Conservation (phyloP, 2,888 invertebrate species). For the Scotopteryx bipunctaria region DNA sequence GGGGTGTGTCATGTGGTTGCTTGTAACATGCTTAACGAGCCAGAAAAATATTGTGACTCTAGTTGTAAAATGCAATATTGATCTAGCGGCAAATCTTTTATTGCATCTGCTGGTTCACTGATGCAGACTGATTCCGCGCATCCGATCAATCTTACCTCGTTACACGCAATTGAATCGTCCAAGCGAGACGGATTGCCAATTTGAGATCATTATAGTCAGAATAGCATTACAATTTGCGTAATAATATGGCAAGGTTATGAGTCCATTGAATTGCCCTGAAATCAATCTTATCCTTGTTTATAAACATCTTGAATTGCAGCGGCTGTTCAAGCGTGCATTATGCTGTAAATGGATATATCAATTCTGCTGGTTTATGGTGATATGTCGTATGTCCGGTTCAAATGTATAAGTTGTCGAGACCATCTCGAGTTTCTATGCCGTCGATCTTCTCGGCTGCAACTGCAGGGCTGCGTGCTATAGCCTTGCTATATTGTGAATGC, state of each 20-base stretch:
- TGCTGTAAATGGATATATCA: conserved; percentile 26
- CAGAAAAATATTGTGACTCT: conserved; percentile 49
- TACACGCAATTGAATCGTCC: conserved; percentile 60
- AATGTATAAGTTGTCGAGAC: conserved; percentile 24
- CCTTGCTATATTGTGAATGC: conserved; percentile 54
- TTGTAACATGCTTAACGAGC: conserved; percentile 40
- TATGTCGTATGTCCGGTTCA: conserved; percentile 28
- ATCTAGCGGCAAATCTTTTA: conserved; percentile 62
- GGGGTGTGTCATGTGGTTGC: conserved; percentile 10
- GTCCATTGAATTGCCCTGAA: conserved; percentile 34
- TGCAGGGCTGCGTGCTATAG: conserved; percentile 59
- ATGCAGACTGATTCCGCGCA: conserved; percentile 52
- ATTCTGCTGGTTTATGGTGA: conserved; percentile 20
- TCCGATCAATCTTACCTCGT: conserved; percentile 58
- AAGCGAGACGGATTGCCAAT: conserved; percentile 65
- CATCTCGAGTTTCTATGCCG: conserved; percentile 53
- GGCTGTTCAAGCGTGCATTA: conserved; percentile 23
- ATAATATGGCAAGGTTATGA: conserved; percentile 43
- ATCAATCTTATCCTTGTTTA: conserved; percentile 38
- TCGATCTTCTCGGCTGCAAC: conserved; percentile 57
- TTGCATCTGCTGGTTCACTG: conserved; percentile 47
- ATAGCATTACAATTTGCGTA: conserved; percentile 52
- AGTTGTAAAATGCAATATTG: conserved; percentile 50
- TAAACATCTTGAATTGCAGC: conserved; percentile 37
- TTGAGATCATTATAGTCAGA: conserved; percentile 58